Percentiles rank a stretch among this genome's conserved stretches.
phyloP scores from a whole-genome alignment of 2,888 invertebrate genomes.

The Meloe dianella region DNA sequence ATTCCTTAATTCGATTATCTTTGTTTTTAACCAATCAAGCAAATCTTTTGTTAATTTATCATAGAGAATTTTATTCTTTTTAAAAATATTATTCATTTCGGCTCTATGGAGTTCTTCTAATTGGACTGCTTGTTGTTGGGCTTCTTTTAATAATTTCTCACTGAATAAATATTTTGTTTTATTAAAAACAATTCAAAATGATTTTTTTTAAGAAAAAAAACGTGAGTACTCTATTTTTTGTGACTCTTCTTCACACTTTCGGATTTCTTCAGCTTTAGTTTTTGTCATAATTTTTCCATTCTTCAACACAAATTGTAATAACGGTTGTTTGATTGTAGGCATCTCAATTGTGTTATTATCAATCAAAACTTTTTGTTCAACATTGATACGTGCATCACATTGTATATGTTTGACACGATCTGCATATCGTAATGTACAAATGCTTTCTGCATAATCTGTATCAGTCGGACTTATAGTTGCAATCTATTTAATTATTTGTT shows the following conservation, averaged over 20 bases:
- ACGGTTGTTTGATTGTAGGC: too few species aligned
- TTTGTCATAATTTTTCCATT: conserved; percentile 42
- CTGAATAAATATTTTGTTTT: conserved; percentile 62
- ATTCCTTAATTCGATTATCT: conserved; percentile 81
- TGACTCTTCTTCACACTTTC: conserved; percentile 53
- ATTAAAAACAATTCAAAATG: conserved; percentile 18
- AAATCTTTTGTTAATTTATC: conserved; percentile 83
- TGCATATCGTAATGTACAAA: conserved; percentile 95
- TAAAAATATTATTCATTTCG: conserved; percentile 81
- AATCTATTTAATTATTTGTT: conserved; percentile 70
- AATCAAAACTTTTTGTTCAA: conserved; percentile 95
- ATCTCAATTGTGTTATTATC: conserved; percentile 77
- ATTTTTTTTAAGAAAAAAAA: conserved; percentile 1
- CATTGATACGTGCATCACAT: conserved; percentile 94
- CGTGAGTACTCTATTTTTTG: conserved; percentile 54
- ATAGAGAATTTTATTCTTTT: conserved; percentile 90
- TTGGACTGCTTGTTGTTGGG: conserved; percentile 89
- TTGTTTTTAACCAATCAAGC: conserved; percentile 91
- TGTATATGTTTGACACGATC: conserved; percentile 97
- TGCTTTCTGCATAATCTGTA: conserved; percentile 95
- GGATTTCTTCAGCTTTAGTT: conserved; percentile 47
- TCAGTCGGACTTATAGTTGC: conserved; percentile 98
- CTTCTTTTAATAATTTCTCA: conserved; percentile 96
- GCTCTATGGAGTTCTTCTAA: conserved; percentile 86
- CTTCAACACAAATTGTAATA: conserved; percentile 40